Conservation (phyloP, 2,888 invertebrate genomes). For the Ormia ochracea region DNA sequence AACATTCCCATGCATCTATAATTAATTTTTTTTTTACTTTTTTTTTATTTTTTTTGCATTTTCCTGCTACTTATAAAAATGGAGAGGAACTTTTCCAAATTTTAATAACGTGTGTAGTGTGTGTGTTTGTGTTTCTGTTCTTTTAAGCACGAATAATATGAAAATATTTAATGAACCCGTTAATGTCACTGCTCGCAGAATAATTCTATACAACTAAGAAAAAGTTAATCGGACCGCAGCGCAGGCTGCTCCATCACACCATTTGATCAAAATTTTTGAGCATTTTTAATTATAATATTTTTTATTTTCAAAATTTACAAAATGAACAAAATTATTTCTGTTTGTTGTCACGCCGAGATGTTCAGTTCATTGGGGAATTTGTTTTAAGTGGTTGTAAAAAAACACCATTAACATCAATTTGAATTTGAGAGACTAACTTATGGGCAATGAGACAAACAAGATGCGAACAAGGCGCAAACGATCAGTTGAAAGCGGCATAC, state of each 20-base stretch:
- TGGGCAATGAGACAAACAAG: neutral
- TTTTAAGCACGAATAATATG: constrained; percentile 28
- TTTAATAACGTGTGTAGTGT: constrained; percentile 2
- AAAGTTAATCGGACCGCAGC: constrained; percentile 29
- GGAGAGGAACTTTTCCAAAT: constrained; percentile 24
- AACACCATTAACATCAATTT: neutral
- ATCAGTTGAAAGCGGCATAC: neutral
- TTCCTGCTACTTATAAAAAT: neutral
- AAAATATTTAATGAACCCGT: constrained; percentile 48
- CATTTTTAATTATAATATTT: constrained; percentile 16
- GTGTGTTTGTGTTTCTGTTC: neutral
- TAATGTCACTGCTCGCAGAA: constrained; percentile 55
- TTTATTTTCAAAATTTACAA: neutral
- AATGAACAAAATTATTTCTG: neutral
- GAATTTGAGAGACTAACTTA: neutral
- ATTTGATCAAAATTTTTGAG: constrained; percentile 2
- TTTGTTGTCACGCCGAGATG: neutral
- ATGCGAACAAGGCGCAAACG: neutral
- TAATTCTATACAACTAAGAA: constrained; percentile 50
- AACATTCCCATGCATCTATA: neutral
- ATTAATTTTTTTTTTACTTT: neutral
- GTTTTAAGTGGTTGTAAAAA: neutral
- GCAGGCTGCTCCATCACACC: neutral
- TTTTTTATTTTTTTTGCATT: neutral
- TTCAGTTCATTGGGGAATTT: neutral